Conservation (phyloP, 2,888 invertebrate genomes). For the Lasioglossum lativentre region DNA sequence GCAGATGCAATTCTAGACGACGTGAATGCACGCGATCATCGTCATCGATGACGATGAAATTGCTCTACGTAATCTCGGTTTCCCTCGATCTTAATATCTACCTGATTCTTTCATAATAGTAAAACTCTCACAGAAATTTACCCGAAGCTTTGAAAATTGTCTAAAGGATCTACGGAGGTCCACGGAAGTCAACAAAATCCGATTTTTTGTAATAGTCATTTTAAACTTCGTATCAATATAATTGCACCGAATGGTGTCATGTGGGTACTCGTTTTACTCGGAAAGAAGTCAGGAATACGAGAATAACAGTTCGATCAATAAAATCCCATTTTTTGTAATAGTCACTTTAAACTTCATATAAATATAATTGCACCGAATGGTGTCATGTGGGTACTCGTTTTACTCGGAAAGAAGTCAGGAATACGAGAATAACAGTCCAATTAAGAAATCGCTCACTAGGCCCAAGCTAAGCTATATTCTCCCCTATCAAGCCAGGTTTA, state of each 20-base stretch:
- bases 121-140: too few species aligned
- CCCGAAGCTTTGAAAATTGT: too few species aligned
- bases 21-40: constrained; percentile 45
- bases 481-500: background rate
- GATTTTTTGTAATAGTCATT: too few species aligned
- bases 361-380: background rate
- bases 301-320: background rate
- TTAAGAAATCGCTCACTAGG: background rate
- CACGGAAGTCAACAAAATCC: too few species aligned
- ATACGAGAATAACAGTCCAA: background rate
- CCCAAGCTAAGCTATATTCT: background rate
- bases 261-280: background rate
- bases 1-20: constrained; percentile 37
- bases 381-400: background rate
- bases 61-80: background rate
- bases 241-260: background rate
- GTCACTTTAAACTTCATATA: too few species aligned
- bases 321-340: background rate
- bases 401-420: background rate
- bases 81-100: background rate
- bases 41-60: constrained; percentile 28
- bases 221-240: background rate
- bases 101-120: background rate
- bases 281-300: background rate
- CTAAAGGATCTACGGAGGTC: too few species aligned